A percentile compares a stretch with the other conserved stretches of the same genome.
phyloP scores from a whole-genome alignment of 2,888 invertebrate genomes.

The Bembecia ichneumoniformis region DNA sequence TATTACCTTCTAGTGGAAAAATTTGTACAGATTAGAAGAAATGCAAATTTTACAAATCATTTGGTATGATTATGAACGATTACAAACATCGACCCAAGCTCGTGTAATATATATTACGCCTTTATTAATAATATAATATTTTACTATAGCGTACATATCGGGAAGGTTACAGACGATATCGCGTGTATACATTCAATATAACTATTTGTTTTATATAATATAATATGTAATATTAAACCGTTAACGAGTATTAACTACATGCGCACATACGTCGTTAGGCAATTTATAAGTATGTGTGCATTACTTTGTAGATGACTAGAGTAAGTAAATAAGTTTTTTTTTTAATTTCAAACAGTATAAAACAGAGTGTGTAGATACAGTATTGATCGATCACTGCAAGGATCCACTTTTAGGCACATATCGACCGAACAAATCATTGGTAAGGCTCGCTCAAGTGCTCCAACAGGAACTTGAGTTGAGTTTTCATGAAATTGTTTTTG shows the following conservation, averaged over 20 bases:
- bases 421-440: conserved; percentile 67
- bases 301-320: conserved; percentile 68
- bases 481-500: conserved; percentile 64
- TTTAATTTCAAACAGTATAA: conserved; percentile 47
- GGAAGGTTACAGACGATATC: conserved; percentile 37
- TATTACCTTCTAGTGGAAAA: conserved; percentile 67
- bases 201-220: conserved; percentile 25
- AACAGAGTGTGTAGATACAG: conserved; percentile 49
- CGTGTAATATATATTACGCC: conserved; percentile 6
- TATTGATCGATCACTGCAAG: conserved; percentile 71
- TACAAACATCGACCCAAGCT: conserved; percentile 22
- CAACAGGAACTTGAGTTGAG: conserved; percentile 73
- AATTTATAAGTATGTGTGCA: conserved; percentile 59
- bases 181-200: conserved; percentile 39
- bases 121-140: neutral
- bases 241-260: conserved; percentile 59
- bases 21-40: conserved; percentile 62
- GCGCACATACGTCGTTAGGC: conserved; percentile 46
- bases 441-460: conserved; percentile 78
- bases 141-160: conserved; percentile 31
- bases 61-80: conserved; percentile 33
- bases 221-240: neutral
- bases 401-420: conserved; percentile 65
- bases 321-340: conserved; percentile 52
- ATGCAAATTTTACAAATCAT: conserved; percentile 48